Evolutionary conservation across 2,888 invertebrate species (phyloP), one percentile per base, ranked within the genome.

Genomic region (Polyploca ridens): DNA sequence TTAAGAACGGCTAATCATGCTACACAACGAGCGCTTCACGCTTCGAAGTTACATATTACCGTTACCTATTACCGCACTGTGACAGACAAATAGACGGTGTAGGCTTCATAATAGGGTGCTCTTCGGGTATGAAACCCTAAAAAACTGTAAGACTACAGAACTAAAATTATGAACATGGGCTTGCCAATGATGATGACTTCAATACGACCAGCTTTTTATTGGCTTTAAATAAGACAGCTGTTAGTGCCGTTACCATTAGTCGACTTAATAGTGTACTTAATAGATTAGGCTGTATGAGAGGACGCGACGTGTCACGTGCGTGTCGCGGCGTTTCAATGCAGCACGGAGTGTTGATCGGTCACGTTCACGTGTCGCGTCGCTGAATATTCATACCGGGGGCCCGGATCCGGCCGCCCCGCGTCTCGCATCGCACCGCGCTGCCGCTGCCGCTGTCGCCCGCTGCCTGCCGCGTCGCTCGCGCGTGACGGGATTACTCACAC

Each of bases 401-500:
- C 13, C 41, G 41, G 13, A 13, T 41, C 41, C 41, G 41, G 7
- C 41, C 6, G 38, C 38, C 6, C 6, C 38, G 38, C n/a, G n/a
- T n/a, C n/a, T n/a, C n/a, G n/a, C 35, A 7, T 7, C 35, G 7
- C 35, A 7, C 35, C 35, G 35, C 35, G 35, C 7, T 7, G 35
- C 35, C 35, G 35, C n/a, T n/a, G n/a, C n/a, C n/a, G n/a, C n/a
- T n/a, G n/a, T n/a, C n/a, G n/a, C n/a, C n/a, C n/a, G n/a, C n/a
- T n/a, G n/a, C 35, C 5, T 8, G 35, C 41, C 41, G 41, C 44
- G 54, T 14, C 16, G 16, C 19, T 19, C 19, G 54, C 54, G 54
- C 54, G 54, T 54, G 54, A 54, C 54, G 54, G 19, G 54, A 54
- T 54, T 54, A 54, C 54, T 54, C 54, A 54, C 54, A 54, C 19